Conservation (phyloP, 1,140 invertebrate genomes). For the Piezodorus guildinii region DNA sequence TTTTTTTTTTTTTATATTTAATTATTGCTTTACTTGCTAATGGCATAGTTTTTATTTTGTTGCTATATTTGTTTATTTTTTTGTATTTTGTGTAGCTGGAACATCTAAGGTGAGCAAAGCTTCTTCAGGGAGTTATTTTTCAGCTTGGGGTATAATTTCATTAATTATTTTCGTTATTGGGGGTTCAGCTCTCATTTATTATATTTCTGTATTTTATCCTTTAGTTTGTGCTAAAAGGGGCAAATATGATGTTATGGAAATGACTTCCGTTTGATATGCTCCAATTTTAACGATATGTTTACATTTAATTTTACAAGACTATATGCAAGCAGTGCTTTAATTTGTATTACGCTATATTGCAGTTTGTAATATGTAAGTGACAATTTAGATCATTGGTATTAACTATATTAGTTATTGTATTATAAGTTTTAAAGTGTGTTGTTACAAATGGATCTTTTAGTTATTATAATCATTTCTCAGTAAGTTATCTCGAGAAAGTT, state of each 20-base stretch:
- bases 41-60: no score
- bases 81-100: background rate
- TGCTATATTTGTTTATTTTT: background rate
- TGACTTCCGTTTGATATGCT: constrained; percentile 19
- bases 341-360: background rate
- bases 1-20: no score
- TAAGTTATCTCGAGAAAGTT: no score
- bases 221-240: constrained; percentile 21
- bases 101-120: background rate
- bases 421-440: no score
- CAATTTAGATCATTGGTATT: background rate
- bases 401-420: no score
- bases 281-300: background rate
- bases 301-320: background rate
- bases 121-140: background rate
- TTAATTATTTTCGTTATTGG: constrained; percentile 17
- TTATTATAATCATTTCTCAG: no score
- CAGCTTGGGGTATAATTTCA: constrained; percentile 23
- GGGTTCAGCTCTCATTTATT: constrained; percentile 13
- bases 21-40: no score
- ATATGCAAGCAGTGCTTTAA: background rate
- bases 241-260: constrained; percentile 25
- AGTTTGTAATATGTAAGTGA: background rate
- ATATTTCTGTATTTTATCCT: constrained; percentile 22
- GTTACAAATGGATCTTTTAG: no score